These are phyloP conservation scores for Caerostris darwini DNA, from an alignment of 1,140 invertebrate genomes.

Conservation along the genomic window DNA sequence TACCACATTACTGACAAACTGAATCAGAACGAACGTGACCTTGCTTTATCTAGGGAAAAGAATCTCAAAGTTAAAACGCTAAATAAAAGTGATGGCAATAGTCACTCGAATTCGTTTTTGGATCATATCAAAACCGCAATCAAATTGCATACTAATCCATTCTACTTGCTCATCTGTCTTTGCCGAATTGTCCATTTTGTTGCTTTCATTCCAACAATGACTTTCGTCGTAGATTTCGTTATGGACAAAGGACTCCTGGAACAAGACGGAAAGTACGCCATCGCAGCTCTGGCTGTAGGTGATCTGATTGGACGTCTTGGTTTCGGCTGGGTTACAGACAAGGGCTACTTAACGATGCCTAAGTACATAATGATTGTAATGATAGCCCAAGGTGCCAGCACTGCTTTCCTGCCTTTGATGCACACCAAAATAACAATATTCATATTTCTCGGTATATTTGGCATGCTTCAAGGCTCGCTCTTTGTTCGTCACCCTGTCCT, in stretches of 20 bases:
- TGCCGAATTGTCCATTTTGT: conserved; percentile 54
- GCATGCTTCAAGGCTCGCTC: conserved; percentile 64
- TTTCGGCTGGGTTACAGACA: conserved; percentile 66
- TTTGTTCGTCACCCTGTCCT: conserved; percentile 63
- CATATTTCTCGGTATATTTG: background rate
- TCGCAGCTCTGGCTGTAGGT: conserved; percentile 52
- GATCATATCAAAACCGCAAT: conserved; percentile 31
- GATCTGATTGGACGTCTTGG: conserved; percentile 55
- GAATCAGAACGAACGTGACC: background rate
- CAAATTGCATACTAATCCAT: conserved; percentile 6
- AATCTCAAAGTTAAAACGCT: background rate
- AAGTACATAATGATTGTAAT: conserved; percentile 54
- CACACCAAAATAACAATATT: background rate
- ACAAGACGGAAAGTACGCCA: conserved; percentile 56
- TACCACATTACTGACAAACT: background rate
- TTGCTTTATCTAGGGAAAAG: background rate
- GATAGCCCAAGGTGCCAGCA: conserved; percentile 51
- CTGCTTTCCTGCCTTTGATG: conserved; percentile 49
- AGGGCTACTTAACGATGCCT: background rate
- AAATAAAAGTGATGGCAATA: background rate
- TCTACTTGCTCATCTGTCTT: conserved; percentile 45
- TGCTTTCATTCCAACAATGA: conserved; percentile 52
- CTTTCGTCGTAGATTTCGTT: conserved; percentile 48
- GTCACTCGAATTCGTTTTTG: background rate
- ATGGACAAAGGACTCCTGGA: conserved; percentile 60